A percentile compares a stretch with the other conserved stretches of the same genome.
These are phyloP conservation scores for Pachyrhynchus sulphureomaculatus DNA, from an alignment of 1,140 invertebrate genomes.

Conservation along the genomic window DNA sequence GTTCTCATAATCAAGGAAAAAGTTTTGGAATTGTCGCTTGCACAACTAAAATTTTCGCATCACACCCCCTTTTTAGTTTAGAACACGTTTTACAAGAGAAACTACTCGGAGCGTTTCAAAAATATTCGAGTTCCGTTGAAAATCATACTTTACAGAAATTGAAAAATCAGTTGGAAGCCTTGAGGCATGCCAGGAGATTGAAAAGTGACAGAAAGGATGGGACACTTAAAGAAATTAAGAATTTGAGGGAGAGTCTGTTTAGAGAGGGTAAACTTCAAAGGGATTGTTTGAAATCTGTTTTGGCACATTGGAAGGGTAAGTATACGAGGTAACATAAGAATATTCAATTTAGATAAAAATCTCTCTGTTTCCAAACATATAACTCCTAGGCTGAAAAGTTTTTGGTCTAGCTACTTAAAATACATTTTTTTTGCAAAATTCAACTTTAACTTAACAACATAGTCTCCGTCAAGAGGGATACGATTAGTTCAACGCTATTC, in stretches of 20 bases:
- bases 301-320: constrained; percentile 48
- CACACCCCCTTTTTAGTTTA: constrained; percentile 52
- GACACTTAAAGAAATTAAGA: constrained; percentile 41
- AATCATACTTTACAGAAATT: constrained; percentile 43
- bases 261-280: constrained; percentile 46
- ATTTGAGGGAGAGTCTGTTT: constrained; percentile 47
- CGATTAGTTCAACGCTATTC: too few relatives aligned
- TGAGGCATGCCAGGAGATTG: constrained; percentile 45
- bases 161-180: constrained; percentile 44
- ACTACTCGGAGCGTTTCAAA: constrained; percentile 47
- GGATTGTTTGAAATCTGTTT: constrained; percentile 42
- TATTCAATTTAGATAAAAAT: too few relatives aligned
- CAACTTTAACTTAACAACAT: too few relatives aligned
- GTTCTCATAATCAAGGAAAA: constrained; percentile 41
- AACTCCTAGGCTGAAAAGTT: too few relatives aligned
- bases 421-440: too few relatives aligned
- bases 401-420: too few relatives aligned
- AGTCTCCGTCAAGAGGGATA: too few relatives aligned
- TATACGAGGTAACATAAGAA: too few relatives aligned
- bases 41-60: constrained; percentile 49
- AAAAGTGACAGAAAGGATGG: constrained; percentile 19
- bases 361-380: too few relatives aligned
- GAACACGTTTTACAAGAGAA: constrained; percentile 51
- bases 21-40: constrained; percentile 48
- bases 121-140: constrained; percentile 42